A percentile compares a stretch with the other conserved stretches of the same genome.
phyloP scores from a whole-genome alignment of 2,797 vertebrate species.

The Kryptolebias ocellatus region DNA sequence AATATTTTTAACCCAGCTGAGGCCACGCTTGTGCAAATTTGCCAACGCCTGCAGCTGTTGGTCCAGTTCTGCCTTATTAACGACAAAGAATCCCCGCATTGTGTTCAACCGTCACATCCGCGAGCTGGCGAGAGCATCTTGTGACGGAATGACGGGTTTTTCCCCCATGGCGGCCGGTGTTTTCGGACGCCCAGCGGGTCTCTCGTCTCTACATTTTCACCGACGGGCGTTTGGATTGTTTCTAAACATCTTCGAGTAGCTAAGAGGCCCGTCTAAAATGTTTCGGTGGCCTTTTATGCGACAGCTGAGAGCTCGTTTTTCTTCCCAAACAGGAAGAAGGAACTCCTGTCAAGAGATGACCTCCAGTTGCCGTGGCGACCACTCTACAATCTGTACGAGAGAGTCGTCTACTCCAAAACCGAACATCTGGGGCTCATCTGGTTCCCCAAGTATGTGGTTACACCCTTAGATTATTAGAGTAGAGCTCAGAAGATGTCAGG shows the following conservation, averaged over 20 bases:
- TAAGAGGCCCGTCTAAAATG: conserved; percentile 5
- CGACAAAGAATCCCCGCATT: conserved; percentile 23
- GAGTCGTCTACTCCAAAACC: conserved; percentile 94
- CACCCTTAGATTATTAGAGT: background rate
- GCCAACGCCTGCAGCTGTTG: conserved; percentile 46
- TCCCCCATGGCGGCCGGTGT: conserved; percentile 26
- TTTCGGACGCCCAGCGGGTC: conserved; percentile 26
- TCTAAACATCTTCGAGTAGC: conserved; percentile 22
- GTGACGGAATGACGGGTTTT: conserved; percentile 41
- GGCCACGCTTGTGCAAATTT: conserved; percentile 37
- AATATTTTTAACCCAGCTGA: conserved; percentile 17
- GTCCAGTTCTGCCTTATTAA: conserved; percentile 30
- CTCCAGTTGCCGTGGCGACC: conserved; percentile 96
- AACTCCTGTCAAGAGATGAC: conserved; percentile 94
- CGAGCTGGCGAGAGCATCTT: conserved; percentile 40
- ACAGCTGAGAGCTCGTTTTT: conserved; percentile 32
- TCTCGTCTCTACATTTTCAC: conserved; percentile 31
- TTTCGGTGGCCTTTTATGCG: conserved; percentile 2
- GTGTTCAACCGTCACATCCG: conserved; percentile 60
- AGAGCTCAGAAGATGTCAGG: too few species aligned
- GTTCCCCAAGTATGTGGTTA: conserved; percentile 91
- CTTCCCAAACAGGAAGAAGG: conserved; percentile 90
- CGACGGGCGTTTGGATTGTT: background rate
- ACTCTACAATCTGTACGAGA: conserved; percentile 92
- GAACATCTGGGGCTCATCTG: conserved; percentile 97